A percentile compares a stretch with the other conserved stretches of the same genome.
phyloP scores from a whole-genome alignment of 2,797 vertebrate genomes.

The Otolemur crassicaudatus region DNA sequence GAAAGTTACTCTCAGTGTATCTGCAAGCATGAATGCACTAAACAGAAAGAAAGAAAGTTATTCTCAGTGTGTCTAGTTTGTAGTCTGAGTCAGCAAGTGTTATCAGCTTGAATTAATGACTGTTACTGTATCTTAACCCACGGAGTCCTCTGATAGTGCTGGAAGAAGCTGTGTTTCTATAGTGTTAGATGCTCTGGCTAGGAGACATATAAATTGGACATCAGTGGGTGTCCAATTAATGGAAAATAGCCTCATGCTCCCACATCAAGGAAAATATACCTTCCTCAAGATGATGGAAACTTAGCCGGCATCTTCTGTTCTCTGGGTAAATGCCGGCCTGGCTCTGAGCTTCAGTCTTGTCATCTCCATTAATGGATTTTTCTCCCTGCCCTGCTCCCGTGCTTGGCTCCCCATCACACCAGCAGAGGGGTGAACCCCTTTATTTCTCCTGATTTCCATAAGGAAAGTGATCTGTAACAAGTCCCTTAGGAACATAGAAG shows the following conservation, averaged over 20 bases:
- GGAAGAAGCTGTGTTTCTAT: not conserved
- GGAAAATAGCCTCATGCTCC: not conserved
- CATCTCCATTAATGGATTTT: not conserved
- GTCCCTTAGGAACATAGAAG: not conserved
- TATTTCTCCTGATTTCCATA: not conserved
- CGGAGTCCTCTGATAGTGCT: not conserved
- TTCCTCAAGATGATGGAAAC: not conserved
- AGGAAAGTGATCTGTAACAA: not conserved
- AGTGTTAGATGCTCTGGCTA: not conserved
- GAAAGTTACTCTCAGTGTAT: not conserved
- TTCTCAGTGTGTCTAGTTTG: not conserved
- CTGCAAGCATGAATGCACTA: not conserved
- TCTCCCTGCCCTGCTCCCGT: not conserved
- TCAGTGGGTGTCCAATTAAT: not conserved
- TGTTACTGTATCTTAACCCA: constrained; percentile 26
- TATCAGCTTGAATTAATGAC: not conserved
- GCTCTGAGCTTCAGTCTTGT: not conserved
- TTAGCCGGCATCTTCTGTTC: not conserved
- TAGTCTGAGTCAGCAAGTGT: not conserved
- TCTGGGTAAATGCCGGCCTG: not conserved
- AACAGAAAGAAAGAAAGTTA: constrained; percentile 1
- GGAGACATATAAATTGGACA: not conserved
- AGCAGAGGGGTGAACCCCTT: not conserved
- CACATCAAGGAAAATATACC: not conserved
- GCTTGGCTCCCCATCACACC: not conserved